A percentile compares a stretch with the other conserved stretches of the same genome.
These are phyloP conservation scores for Thamnophis elegans DNA, from an alignment of 2,797 vertebrate species.

Conservation along the genomic window DNA sequence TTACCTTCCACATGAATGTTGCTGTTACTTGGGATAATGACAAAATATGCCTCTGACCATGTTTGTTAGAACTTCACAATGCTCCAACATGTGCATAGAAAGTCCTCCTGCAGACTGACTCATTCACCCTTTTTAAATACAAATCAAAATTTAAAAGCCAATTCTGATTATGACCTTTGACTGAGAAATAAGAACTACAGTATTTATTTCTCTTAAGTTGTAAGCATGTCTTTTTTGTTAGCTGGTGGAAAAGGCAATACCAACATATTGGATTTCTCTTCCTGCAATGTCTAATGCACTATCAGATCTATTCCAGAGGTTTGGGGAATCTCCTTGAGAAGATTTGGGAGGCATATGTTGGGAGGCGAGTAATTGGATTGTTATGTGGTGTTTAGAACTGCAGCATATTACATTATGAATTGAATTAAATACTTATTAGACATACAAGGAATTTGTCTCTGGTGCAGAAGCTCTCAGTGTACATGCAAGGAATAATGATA, in stretches of 20 bases:
- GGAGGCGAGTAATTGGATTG: neutral
- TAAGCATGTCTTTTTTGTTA: neutral
- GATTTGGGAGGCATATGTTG: neutral
- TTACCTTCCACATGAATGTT: constrained; percentile 51
- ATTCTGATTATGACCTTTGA: neutral
- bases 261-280: neutral
- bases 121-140: constrained; percentile 4
- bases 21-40: constrained; percentile 39
- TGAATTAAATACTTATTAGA: neutral
- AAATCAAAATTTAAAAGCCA: neutral
- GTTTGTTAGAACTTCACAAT: neutral
- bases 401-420: neutral
- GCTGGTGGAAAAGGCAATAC: neutral
- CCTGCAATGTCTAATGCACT: neutral
- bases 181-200: neutral
- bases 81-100: neutral
- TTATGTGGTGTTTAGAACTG: neutral
- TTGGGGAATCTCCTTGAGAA: neutral
- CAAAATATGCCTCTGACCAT: constrained; percentile 12
- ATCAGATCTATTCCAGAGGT: neutral
- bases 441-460: neutral
- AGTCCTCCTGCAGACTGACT: neutral
- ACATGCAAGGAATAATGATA: neutral
- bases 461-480: neutral
- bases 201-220: neutral